These are phyloP conservation scores for Eurypyga helias DNA, from an alignment of 2,113 vertebrate species.

Conservation along the genomic window DNA sequence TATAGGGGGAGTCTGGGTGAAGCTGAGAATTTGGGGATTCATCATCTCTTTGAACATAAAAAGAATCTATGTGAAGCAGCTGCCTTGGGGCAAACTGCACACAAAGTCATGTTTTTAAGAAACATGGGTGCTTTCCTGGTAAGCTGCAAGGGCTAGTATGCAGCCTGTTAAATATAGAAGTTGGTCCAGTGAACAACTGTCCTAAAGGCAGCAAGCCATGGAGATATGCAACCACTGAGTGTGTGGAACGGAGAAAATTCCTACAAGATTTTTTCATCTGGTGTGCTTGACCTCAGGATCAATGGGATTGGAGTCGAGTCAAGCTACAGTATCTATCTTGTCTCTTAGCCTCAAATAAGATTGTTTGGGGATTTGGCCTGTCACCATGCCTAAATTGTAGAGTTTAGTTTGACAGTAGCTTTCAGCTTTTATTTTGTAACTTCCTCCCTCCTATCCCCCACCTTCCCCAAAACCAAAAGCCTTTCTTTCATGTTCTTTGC, in stretches of 20 bases:
- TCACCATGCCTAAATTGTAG: background rate
- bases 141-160: background rate
- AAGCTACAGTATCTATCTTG: background rate
- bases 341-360: background rate
- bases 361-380: background rate
- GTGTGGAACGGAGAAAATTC: background rate
- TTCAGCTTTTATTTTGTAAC: background rate
- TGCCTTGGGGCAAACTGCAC: background rate
- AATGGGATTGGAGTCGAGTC: background rate
- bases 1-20: background rate
- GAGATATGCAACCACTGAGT: background rate
- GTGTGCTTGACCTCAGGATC: background rate
- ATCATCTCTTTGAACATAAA: background rate
- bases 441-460: no score
- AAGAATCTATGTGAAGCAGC: background rate
- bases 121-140: background rate
- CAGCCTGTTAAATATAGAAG: background rate
- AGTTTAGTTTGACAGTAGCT: background rate
- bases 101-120: background rate
- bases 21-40: background rate
- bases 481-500: background rate
- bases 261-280: background rate
- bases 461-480: background rate
- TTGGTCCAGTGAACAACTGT: background rate
- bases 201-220: background rate